phyloP scores from a whole-genome alignment of 2,888 invertebrate species.

The Apamea sordens region DNA sequence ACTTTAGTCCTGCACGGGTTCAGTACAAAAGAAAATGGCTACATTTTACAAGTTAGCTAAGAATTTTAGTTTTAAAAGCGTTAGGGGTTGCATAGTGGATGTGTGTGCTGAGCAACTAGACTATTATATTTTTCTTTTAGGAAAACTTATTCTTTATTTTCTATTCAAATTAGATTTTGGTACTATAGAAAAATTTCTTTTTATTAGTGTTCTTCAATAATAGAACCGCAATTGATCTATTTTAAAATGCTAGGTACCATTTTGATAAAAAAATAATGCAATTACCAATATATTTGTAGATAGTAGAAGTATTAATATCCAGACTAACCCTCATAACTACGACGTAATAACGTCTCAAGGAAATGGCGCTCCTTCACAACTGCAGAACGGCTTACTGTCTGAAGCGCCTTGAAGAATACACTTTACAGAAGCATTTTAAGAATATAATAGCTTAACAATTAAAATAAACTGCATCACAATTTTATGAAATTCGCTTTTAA shows the following conservation, averaged over 20 bases:
- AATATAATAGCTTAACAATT: constrained; percentile 32
- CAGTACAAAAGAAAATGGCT: constrained; percentile 51
- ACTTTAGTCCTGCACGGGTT: constrained; percentile 49
- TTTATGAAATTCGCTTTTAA: constrained; percentile 17
- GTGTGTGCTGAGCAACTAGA: neutral
- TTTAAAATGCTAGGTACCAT: neutral
- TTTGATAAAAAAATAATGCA: neutral
- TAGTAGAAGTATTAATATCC: neutral
- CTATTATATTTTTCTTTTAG: constrained; percentile 15
- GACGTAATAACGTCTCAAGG: neutral
- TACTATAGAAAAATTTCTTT: neutral
- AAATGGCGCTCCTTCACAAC: neutral
- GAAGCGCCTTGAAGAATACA: constrained; percentile 4
- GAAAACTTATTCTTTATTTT: neutral
- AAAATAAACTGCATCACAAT: constrained; percentile 22
- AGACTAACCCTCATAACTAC: neutral
- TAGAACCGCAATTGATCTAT: neutral
- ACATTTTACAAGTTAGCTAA: constrained; percentile 35
- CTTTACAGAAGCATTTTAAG: constrained; percentile 16
- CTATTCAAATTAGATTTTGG: constrained; percentile 1
- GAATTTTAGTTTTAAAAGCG: constrained; percentile 26
- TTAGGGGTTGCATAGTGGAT: neutral
- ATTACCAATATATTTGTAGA: neutral
- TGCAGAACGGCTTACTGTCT: constrained; percentile 4
- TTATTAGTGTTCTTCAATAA: neutral